phyloP scores from a whole-genome alignment of 2,888 invertebrate species.

The Cylindroiulus punctatus region DNA sequence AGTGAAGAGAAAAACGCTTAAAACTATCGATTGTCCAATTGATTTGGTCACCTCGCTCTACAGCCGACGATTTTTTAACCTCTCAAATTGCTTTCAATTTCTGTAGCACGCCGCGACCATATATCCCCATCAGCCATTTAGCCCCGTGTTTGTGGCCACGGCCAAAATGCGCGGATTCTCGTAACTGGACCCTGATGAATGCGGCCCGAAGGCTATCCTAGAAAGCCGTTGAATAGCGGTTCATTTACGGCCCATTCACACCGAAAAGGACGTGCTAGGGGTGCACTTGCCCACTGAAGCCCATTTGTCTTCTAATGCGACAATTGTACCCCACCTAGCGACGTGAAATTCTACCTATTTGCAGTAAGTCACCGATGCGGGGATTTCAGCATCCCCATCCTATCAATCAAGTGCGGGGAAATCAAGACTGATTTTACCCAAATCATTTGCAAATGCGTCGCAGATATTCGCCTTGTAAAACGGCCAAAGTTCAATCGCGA shows the following conservation, averaged over 20 bases:
- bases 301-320: conserved; percentile 25
- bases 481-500: too few relatives aligned
- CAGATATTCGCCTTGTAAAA: too few relatives aligned
- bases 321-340: conserved; percentile 35
- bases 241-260: conserved; percentile 45
- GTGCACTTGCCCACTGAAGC: conserved; percentile 45
- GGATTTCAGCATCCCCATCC: not conserved
- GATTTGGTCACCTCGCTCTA: conserved; percentile 15
- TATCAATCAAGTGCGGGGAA: conserved; percentile 12
- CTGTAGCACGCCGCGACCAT: conserved; percentile 17
- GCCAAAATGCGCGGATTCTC: not conserved
- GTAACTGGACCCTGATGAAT: conserved; percentile 45
- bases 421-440: not conserved
- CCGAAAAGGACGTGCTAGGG: conserved; percentile 31
- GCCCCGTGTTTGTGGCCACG: not conserved
- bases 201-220: conserved; percentile 20
- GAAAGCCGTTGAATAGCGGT: conserved; percentile 37
- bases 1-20: conserved; percentile 25
- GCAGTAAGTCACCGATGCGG: not conserved
- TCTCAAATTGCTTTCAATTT: conserved; percentile 45
- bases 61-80: conserved; percentile 31
- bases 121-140: conserved; percentile 44
- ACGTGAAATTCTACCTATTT: conserved; percentile 26
- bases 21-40: conserved; percentile 45
- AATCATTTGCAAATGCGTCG: conserved; percentile 10